A percentile compares a stretch with the other conserved stretches of the same genome.
phyloP scores from a whole-genome alignment of 2,888 invertebrate genomes.

The Chrysolina americana region DNA sequence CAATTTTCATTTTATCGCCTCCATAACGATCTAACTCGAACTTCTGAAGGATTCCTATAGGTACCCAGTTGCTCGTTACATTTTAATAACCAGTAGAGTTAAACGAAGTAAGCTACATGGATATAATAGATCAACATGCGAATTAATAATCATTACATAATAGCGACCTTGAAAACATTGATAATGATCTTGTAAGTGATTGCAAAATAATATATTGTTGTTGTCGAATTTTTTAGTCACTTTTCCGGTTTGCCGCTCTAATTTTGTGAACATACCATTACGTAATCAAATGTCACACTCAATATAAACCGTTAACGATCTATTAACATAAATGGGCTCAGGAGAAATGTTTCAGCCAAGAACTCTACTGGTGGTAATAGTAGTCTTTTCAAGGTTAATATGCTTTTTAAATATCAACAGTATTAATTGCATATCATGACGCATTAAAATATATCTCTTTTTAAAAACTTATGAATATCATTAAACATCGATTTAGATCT shows the following conservation, averaged over 20 bases:
- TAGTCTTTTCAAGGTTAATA: background rate
- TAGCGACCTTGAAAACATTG: conserved; percentile 8
- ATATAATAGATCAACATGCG: background rate
- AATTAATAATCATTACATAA: background rate
- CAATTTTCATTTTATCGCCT: no score
- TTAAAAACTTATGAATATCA: background rate
- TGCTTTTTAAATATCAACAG: conserved; percentile 3
- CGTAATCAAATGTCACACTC: background rate
- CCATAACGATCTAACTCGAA: no score
- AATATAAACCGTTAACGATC: background rate
- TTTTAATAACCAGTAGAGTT: background rate
- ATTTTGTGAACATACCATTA: background rate
- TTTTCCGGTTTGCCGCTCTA: conserved; percentile 16
- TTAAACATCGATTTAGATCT: no score
- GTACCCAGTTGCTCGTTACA: background rate
- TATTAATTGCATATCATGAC: background rate
- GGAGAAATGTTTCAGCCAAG: background rate
- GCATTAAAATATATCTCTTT: background rate
- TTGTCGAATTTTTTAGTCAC: background rate
- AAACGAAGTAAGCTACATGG: background rate
- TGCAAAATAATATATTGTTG: background rate
- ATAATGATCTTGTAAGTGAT: conserved; percentile 15
- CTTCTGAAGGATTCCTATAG: no score
- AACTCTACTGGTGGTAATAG: conserved; percentile 1
- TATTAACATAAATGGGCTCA: background rate